These are phyloP conservation scores for Exocentrus adspersus DNA, from an alignment of 2,888 invertebrate species.

Conservation along the genomic window DNA sequence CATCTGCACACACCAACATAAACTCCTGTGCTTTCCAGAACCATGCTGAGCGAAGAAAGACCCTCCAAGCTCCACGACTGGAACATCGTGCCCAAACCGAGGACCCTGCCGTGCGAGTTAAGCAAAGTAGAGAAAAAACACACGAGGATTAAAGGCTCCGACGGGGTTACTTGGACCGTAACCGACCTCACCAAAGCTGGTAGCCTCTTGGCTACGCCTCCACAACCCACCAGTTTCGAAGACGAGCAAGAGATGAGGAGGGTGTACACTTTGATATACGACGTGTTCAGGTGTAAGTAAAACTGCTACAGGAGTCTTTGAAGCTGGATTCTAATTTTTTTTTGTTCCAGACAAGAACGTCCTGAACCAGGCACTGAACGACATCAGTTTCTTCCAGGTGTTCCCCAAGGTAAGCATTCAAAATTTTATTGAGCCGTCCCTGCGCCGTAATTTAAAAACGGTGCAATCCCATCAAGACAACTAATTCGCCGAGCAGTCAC, in stretches of 20 bases:
- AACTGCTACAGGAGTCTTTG: too few relatives aligned
- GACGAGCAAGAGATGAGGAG: conserved; percentile 80
- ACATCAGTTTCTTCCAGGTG: conserved; percentile 70
- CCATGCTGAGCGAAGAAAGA: conserved; percentile 44
- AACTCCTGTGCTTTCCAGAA: conserved; percentile 39
- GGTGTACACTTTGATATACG: conserved; percentile 78
- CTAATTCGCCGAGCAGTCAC: neutral
- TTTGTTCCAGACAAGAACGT: conserved; percentile 73
- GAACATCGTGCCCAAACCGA: conserved; percentile 55
- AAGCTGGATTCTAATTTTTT: conserved; percentile 19
- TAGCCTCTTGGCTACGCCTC: conserved; percentile 66
- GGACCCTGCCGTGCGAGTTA: conserved; percentile 31
- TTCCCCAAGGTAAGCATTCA: conserved; percentile 67
- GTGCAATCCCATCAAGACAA: neutral
- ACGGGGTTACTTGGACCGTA: conserved; percentile 63
- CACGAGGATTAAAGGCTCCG: too few relatives aligned
- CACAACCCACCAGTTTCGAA: conserved; percentile 64
- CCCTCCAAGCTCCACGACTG: conserved; percentile 58
- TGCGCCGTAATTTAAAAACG: neutral
- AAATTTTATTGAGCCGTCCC: neutral
- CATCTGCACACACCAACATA: neutral
- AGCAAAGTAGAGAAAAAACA: conserved; percentile 7
- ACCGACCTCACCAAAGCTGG: conserved; percentile 69
- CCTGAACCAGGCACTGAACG: conserved; percentile 72
- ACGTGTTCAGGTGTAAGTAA: conserved; percentile 77